A percentile compares a stretch with the other conserved stretches of the same genome.
phyloP scores from a whole-genome alignment of 2,113 vertebrate species.

The Corapipo altera region DNA sequence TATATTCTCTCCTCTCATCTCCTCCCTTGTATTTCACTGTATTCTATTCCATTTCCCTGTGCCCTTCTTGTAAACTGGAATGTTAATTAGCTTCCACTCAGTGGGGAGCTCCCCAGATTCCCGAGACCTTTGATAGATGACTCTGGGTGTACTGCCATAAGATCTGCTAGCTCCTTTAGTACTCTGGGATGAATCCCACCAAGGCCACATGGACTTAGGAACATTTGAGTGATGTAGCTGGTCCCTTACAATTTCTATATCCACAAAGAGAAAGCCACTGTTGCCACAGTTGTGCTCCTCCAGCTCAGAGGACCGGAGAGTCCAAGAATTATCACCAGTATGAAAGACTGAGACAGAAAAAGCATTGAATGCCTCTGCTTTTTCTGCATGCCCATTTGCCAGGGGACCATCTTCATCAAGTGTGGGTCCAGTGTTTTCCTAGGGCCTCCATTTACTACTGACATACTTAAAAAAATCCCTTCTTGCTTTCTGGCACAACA shows the following conservation, averaged over 20 bases:
- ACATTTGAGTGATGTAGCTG: background rate
- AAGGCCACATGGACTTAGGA: background rate
- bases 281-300: background rate
- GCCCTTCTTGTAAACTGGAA: background rate
- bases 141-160: background rate
- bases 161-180: background rate
- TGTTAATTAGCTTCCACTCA: background rate
- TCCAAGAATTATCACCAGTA: background rate
- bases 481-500: background rate
- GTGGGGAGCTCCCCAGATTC: background rate
- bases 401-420: background rate
- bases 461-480: background rate
- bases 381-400: background rate
- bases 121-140: background rate
- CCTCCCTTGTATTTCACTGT: background rate
- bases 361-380: background rate
- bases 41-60: background rate
- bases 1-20: background rate
- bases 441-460: background rate
- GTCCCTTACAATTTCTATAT: background rate
- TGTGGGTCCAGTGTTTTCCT: background rate
- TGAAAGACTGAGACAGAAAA: background rate
- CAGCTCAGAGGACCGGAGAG: background rate
- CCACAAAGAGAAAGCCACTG: background rate
- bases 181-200: fast-evolving